Evolutionary conservation across 2,797 vertebrate species (phyloP), one percentile per base, ranked within the genome.

Genomic region (Neosalanx taihuensis): DNA sequence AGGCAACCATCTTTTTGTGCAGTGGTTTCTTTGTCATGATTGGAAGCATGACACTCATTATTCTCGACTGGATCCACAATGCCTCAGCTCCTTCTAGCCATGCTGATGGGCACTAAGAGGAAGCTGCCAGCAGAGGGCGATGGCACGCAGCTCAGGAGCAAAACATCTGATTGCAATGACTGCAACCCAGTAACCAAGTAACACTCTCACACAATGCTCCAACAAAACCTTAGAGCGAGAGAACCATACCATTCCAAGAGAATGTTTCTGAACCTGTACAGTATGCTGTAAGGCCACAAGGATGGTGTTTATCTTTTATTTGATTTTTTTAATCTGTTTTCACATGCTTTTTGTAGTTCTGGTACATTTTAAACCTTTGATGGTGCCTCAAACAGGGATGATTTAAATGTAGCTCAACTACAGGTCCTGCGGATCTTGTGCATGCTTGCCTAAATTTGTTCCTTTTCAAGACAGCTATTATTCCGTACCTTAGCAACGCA

Each of bases 231-330:
- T 91, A 86, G 92, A 94, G 94, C 94, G 86, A 91, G 87, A 88
- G 93, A 94, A 94, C 94, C 93, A 94, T 93, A 95, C 95, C 95
- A 97, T 98, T 99, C 96, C 90, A 89, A 95, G 93, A 96, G 97
- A 98, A 98, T 97, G 96, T 96, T 89, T 92, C 87, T 79, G 83
- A 91, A 94, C 92, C 75, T 94, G 93, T 93, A 94, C 89, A 94
- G 88, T 91, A 87, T 72, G 70, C 93, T 92, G 90, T 94, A 94
- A 94, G 93, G 90, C 95, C 95, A 95, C 94, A 91, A 90, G 88
- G 90, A 94, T 94, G 95, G 94, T 92, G 90, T 41, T 65, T 69
- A 31, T 71, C 51, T 71, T 70, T 72, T 29, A 71, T 46, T 90
- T 92, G 89, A 85, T 90, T 87, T 88, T 88, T 93, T 92, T 93